Percentiles rank a stretch among this genome's conserved stretches.
These are phyloP conservation scores for Pecten maximus DNA, from an alignment of 2,888 invertebrate genomes.

Conservation along the genomic window DNA sequence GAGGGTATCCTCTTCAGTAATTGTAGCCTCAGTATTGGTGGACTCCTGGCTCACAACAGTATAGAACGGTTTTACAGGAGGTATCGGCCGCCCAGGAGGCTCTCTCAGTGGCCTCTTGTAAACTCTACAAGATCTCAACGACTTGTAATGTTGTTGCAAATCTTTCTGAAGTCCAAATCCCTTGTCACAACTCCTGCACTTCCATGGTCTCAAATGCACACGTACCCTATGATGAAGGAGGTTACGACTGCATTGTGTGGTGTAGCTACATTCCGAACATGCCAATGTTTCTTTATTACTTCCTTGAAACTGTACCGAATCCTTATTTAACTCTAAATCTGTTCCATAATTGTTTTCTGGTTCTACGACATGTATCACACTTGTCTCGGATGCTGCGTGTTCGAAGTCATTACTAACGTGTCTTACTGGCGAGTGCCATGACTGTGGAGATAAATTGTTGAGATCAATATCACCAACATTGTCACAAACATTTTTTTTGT, in stretches of 20 bases:
- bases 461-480: not conserved
- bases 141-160: not conserved
- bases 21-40: not conserved
- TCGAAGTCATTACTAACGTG: not conserved
- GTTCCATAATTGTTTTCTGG: not conserved
- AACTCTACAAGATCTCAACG: not conserved
- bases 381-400: not conserved
- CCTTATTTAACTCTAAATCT: not conserved
- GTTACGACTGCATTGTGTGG: not conserved
- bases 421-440: not conserved
- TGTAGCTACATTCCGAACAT: not conserved
- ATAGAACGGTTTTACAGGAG: not conserved
- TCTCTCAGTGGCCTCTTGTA: not conserved
- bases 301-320: not conserved
- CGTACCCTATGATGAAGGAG: not conserved
- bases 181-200: not conserved
- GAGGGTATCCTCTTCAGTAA: not conserved
- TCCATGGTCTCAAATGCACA: not conserved
- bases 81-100: not conserved
- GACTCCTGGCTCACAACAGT: not conserved
- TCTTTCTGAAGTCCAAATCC: constrained; percentile 28
- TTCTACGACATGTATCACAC: not conserved
- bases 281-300: not conserved
- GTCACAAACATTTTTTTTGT: not conserved
- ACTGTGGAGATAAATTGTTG: not conserved